Evolutionary conservation across 2,888 invertebrate species (phyloP).

Genomic region (Eilema griseolum): DNA sequence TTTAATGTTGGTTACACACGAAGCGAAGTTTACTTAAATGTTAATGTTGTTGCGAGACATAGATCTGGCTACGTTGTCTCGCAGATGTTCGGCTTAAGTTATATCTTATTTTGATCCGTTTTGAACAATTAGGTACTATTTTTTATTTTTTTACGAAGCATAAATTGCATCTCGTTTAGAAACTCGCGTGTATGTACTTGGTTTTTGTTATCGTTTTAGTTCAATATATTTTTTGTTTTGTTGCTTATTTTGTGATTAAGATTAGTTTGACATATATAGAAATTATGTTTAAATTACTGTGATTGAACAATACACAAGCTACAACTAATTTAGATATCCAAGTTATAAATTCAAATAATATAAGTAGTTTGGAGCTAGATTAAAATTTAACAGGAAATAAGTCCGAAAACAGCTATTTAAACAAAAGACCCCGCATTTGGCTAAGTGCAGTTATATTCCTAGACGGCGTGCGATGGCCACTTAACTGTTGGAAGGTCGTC

Average conservation of each 20-base stretch:
- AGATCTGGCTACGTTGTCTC: constrained; percentile 58
- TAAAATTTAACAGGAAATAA: not conserved
- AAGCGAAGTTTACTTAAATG: constrained; percentile 82
- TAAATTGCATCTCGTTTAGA: constrained; percentile 68
- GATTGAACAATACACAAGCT: constrained; percentile 47
- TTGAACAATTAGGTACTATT: constrained; percentile 26
- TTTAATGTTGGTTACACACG: constrained; percentile 62
- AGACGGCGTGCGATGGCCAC: constrained; percentile 24
- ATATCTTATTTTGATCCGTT: constrained; percentile 30
- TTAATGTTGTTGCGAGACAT: constrained; percentile 53
- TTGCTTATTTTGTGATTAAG: constrained; percentile 73
- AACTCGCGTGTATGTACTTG: constrained; percentile 75
- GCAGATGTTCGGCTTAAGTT: constrained; percentile 35
- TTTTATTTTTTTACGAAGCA: constrained; percentile 41
- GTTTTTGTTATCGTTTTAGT: constrained; percentile 78
- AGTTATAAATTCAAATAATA: constrained; percentile 10
- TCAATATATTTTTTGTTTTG: constrained; percentile 71
- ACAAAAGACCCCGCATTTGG: constrained; percentile 10
- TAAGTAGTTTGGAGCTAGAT: constrained; percentile 11
- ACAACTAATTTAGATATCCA: constrained; percentile 7
- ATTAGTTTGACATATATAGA: constrained; percentile 52
- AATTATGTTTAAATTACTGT: constrained; percentile 53
- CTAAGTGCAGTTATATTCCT: constrained; percentile 14
- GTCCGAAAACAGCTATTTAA: not conserved
- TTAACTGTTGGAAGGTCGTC: constrained; percentile 32